These are phyloP conservation scores for Oithona nana DNA, from an alignment of 2,888 invertebrate genomes.

Conservation along the genomic window DNA sequence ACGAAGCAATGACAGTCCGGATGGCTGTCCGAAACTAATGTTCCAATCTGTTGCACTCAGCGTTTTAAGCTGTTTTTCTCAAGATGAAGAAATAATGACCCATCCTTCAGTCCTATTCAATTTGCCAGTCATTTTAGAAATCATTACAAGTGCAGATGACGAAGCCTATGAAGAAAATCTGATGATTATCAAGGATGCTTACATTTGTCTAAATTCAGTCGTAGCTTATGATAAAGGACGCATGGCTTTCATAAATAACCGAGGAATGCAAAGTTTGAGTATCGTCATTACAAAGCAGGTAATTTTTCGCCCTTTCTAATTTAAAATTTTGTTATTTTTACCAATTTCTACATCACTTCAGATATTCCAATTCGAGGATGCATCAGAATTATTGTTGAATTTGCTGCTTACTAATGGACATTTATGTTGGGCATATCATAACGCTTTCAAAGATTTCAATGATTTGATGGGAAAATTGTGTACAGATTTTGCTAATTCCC, in stretches of 20 bases:
- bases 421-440: slow-evolving; percentile 14
- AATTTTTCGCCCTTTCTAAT: too few relatives aligned
- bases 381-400: slow-evolving; percentile 41
- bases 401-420: neutral
- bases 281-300: slow-evolving; percentile 60
- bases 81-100: slow-evolving; percentile 45
- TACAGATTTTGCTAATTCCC: slow-evolving; percentile 68
- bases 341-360: too few relatives aligned
- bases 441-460: slow-evolving; percentile 45
- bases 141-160: slow-evolving; percentile 55
- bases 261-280: slow-evolving; percentile 25
- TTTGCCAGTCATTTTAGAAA: slow-evolving; percentile 60
- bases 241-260: slow-evolving; percentile 42
- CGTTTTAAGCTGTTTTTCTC: slow-evolving; percentile 65
- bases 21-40: slow-evolving; percentile 68
- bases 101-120: slow-evolving; percentile 56
- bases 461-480: slow-evolving; percentile 61
- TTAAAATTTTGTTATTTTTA: too few relatives aligned
- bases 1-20: slow-evolving; percentile 40
- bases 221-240: slow-evolving; percentile 43
- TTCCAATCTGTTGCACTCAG: slow-evolving; percentile 79
- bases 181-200: slow-evolving; percentile 48
- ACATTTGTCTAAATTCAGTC: slow-evolving; percentile 24
- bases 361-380: slow-evolving; percentile 59
- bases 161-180: slow-evolving; percentile 67